Conservation (phyloP, 2,113 vertebrate genomes). For the Carassius carassius region DNA sequence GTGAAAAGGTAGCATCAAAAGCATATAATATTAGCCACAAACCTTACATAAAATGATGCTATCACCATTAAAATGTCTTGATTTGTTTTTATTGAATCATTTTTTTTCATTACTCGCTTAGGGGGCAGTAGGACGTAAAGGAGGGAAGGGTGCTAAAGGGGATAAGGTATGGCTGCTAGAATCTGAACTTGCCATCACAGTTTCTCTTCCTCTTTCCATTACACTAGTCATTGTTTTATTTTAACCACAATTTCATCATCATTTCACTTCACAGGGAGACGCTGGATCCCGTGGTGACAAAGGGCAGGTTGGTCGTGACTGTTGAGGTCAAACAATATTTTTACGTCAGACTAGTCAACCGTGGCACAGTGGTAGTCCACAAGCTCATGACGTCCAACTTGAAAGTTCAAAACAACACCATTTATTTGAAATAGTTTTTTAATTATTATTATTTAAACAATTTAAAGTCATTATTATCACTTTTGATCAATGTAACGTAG, state of each 20-base stretch:
- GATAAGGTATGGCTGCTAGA: constrained; percentile 67
- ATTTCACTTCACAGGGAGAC: constrained; percentile 64
- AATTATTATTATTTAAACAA: too few relatives aligned
- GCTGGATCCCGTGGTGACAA: constrained; percentile 73
- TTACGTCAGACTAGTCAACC: not conserved
- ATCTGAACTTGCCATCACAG: not conserved
- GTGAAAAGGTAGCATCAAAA: constrained; percentile 65
- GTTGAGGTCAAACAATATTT: constrained; percentile 7
- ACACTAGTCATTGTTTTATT: not conserved
- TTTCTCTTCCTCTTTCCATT: constrained; percentile 49
- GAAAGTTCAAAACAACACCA: too few relatives aligned
- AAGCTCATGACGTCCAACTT: not conserved
- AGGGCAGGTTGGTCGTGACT: constrained; percentile 70
- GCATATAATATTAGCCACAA: not conserved
- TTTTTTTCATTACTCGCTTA: constrained; percentile 46
- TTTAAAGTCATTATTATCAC: too few relatives aligned
- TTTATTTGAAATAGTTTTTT: too few relatives aligned
- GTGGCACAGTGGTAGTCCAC: not conserved
- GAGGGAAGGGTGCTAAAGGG: constrained; percentile 67
- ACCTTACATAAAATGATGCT: not conserved
- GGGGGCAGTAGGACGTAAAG: constrained; percentile 67
- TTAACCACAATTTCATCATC: constrained; percentile 33
- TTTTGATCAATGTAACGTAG: too few relatives aligned
- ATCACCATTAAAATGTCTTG: not conserved
- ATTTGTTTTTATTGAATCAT: not conserved